These are phyloP conservation scores for Ellobius talpinus DNA, from an alignment of 2,113 vertebrate genomes.

Conservation along the genomic window DNA sequence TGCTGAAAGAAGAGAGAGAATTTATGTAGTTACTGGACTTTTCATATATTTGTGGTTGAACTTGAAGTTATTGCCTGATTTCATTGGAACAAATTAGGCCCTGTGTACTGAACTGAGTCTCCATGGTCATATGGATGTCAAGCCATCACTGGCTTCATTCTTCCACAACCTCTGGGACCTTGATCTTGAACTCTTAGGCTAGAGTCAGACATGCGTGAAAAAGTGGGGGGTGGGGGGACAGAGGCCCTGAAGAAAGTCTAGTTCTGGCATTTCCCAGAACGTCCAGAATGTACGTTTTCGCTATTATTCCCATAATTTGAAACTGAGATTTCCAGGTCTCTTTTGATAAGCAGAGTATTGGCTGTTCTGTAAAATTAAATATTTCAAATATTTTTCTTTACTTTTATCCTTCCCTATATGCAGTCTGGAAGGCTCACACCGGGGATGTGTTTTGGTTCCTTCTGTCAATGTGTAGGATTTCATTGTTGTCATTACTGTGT, in stretches of 20 bases:
- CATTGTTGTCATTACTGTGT: slow-evolving; percentile 75
- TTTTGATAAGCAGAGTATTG: slow-evolving; percentile 18
- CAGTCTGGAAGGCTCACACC: slow-evolving; percentile 46
- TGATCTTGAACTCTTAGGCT: slow-evolving; percentile 58
- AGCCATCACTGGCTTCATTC: slow-evolving; percentile 66
- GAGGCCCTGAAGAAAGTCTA: slow-evolving; percentile 37
- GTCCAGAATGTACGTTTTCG: background rate
- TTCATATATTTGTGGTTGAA: slow-evolving; percentile 73
- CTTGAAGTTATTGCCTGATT: slow-evolving; percentile 73
- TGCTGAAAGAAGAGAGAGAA: slow-evolving; percentile 64
- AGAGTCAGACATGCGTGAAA: slow-evolving; percentile 58
- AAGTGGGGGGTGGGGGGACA: background rate
- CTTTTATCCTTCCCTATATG: slow-evolving; percentile 15
- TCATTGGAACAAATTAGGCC: slow-evolving; percentile 74
- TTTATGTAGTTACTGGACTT: slow-evolving; percentile 26
- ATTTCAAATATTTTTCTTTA: slow-evolving; percentile 72
- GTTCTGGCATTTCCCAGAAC: slow-evolving; percentile 64
- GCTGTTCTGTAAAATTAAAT: slow-evolving; percentile 63
- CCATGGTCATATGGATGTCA: slow-evolving; percentile 69
- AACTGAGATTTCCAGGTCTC: slow-evolving; percentile 51
- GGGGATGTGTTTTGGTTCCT: slow-evolving; percentile 74
- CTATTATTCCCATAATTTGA: slow-evolving; percentile 50
- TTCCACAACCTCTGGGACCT: slow-evolving; percentile 55
- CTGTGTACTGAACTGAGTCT: slow-evolving; percentile 68
- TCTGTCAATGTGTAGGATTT: slow-evolving; percentile 73